Evolutionary conservation across 2,888 invertebrate species (phyloP).

Genomic region (Eueremaeus valkanovi): DNA sequence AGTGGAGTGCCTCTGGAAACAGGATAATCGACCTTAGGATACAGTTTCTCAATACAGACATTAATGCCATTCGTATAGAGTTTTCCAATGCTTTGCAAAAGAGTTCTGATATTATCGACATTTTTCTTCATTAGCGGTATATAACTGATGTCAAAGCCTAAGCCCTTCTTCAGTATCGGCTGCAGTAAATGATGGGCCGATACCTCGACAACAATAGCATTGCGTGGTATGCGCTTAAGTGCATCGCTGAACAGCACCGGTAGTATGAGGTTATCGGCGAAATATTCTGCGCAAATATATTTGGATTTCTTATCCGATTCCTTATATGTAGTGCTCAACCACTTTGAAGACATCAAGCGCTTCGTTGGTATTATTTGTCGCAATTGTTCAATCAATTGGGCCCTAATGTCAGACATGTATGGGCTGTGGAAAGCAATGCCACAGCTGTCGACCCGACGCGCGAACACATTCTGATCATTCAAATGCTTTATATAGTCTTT

Average conservation of each 20-base stretch:
- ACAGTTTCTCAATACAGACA: slow-evolving; percentile 19
- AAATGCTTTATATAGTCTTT: slow-evolving; percentile 31
- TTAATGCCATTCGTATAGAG: slow-evolving; percentile 34
- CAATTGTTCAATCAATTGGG: slow-evolving; percentile 73
- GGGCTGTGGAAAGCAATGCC: slow-evolving; percentile 74
- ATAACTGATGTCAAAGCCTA: not conserved
- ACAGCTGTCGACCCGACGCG: slow-evolving; percentile 37
- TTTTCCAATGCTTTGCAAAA: slow-evolving; percentile 37
- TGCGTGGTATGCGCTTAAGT: slow-evolving; percentile 68
- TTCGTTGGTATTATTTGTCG: slow-evolving; percentile 71
- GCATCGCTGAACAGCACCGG: slow-evolving; percentile 91
- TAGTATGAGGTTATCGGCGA: slow-evolving; percentile 89
- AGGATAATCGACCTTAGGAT: slow-evolving; percentile 63
- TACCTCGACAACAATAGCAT: slow-evolving; percentile 79
- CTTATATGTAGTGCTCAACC: slow-evolving; percentile 92
- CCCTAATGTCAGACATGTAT: slow-evolving; percentile 65
- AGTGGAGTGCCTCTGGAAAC: slow-evolving; percentile 73
- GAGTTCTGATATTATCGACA: slow-evolving; percentile 27
- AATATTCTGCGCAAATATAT: slow-evolving; percentile 80
- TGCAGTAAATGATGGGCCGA: slow-evolving; percentile 47
- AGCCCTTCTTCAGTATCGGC: not conserved
- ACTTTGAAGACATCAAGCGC: slow-evolving; percentile 70
- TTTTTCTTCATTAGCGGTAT: slow-evolving; percentile 37
- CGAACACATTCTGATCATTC: slow-evolving; percentile 49
- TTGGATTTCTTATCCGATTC: slow-evolving; percentile 67